Evolutionary conservation across 1,140 invertebrate genomes (phyloP).

Genomic region (Mylabris phalerata): DNA sequence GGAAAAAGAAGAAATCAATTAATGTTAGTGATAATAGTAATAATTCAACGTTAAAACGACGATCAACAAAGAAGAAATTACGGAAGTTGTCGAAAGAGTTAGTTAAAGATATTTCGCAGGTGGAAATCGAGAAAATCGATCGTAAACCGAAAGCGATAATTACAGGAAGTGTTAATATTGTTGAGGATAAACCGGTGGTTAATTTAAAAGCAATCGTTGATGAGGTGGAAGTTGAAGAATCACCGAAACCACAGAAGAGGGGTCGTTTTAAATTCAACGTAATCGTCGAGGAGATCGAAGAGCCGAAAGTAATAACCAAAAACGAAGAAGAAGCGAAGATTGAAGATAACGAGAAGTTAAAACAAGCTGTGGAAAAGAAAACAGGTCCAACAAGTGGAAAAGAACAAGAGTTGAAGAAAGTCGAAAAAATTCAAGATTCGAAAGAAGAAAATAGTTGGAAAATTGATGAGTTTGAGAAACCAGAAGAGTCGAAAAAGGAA

Average conservation of each 20-base stretch:
- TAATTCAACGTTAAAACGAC: conserved; percentile 30
- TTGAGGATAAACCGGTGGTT: conserved; percentile 34
- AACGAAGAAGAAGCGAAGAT: too few relatives aligned
- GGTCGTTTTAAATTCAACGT: conserved; percentile 34
- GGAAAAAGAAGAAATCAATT: conserved; percentile 27
- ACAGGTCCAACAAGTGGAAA: conserved; percentile 2
- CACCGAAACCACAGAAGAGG: conserved; percentile 25
- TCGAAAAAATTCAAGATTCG: too few relatives aligned
- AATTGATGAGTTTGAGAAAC: background rate
- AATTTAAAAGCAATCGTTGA: conserved; percentile 47
- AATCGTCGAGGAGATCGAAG: conserved; percentile 25
- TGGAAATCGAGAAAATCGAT: conserved; percentile 38
- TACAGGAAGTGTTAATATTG: conserved; percentile 44
- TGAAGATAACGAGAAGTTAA: background rate
- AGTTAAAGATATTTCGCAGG: conserved; percentile 37
- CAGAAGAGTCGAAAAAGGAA: background rate
- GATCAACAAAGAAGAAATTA: conserved; percentile 30
- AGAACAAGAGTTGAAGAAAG: background rate
- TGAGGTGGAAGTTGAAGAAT: conserved; percentile 48
- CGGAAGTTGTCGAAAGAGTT: conserved; percentile 28
- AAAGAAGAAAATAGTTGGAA: background rate
- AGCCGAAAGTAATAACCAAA: background rate
- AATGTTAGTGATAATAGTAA: conserved; percentile 6
- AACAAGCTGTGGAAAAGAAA: background rate
- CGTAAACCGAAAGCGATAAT: conserved; percentile 47